Evolutionary conservation across 2,113 vertebrate genomes (phyloP).

Genomic region (Eubucco bourcierii): DNA sequence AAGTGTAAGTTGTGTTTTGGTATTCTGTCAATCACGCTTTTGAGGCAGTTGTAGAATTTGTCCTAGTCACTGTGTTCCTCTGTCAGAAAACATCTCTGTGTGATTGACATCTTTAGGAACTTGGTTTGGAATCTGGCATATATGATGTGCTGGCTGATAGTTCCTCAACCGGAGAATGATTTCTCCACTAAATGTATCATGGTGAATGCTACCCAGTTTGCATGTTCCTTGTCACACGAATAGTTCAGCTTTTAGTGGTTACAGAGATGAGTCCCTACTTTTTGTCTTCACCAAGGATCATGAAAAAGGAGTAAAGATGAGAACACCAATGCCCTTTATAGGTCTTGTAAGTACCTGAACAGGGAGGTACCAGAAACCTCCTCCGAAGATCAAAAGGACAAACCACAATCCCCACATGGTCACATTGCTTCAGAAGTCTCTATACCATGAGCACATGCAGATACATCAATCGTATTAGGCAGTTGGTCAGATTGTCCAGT

Average conservation of each 20-base stretch:
- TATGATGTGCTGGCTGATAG: constrained; percentile 36
- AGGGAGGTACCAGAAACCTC: not conserved
- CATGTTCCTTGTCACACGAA: not conserved
- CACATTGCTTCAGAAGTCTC: not conserved
- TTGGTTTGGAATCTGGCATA: constrained; percentile 56
- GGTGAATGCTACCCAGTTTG: not conserved
- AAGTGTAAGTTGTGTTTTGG: constrained; percentile 65
- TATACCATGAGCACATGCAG: not conserved
- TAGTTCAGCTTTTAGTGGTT: not conserved
- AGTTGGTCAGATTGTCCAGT: not conserved
- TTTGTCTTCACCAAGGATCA: not conserved
- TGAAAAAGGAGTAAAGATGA: not conserved
- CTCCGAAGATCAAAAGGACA: not conserved
- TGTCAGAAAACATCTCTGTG: constrained; percentile 55
- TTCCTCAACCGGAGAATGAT: not conserved
- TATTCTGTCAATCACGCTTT: constrained; percentile 68
- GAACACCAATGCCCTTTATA: not conserved
- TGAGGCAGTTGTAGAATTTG: constrained; percentile 56
- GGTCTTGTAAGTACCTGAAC: not conserved
- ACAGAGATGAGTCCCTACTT: not conserved
- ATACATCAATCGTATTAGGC: not conserved
- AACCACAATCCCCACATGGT: not conserved
- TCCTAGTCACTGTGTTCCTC: constrained; percentile 54
- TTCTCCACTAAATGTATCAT: constrained; percentile 27
- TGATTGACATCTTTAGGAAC: constrained; percentile 62